A percentile compares a stretch with the other conserved stretches of the same genome.
phyloP scores from a whole-genome alignment of 2,113 vertebrate genomes.

The Urocolius indicus region DNA sequence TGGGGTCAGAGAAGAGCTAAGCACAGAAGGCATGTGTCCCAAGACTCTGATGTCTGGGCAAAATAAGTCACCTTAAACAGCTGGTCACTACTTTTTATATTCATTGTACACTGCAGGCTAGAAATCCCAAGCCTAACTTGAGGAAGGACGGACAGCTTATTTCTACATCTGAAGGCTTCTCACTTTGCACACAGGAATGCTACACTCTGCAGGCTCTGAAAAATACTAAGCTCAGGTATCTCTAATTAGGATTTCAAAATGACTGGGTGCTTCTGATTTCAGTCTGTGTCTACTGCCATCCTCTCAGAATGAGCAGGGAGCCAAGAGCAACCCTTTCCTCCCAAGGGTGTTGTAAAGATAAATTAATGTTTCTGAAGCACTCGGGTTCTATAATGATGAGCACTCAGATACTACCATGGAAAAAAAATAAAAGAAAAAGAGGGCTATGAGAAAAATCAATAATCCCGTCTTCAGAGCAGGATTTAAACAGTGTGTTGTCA shows the following conservation, averaged over 20 bases:
- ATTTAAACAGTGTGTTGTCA: conserved; percentile 14
- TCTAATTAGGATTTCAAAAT: conserved; percentile 8
- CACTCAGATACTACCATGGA: not conserved
- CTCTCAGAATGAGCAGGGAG: not conserved
- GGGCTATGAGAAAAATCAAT: conserved; percentile 48
- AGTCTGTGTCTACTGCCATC: not conserved
- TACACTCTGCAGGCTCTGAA: not conserved
- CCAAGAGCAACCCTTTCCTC: not conserved
- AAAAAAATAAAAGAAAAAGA: conserved; percentile 11
- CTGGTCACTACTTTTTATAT: not conserved
- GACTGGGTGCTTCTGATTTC: not conserved
- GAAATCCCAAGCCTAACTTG: not conserved
- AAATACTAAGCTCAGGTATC: not conserved
- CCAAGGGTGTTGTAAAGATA: conserved; percentile 4
- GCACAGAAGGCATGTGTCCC: not conserved
- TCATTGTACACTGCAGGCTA: not conserved
- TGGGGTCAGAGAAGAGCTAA: not conserved
- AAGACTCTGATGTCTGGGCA: not conserved
- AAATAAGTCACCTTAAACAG: not conserved
- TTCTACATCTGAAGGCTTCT: not conserved
- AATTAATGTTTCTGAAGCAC: conserved; percentile 48
- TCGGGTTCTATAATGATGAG: not conserved
- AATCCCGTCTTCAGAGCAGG: conserved; percentile 5
- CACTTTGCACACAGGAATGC: not conserved
- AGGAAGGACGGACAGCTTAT: not conserved